Percentiles rank a stretch among this genome's conserved stretches.
Conservation (phyloP, 2,113 vertebrate species). For the Platysteira castanea region DNA sequence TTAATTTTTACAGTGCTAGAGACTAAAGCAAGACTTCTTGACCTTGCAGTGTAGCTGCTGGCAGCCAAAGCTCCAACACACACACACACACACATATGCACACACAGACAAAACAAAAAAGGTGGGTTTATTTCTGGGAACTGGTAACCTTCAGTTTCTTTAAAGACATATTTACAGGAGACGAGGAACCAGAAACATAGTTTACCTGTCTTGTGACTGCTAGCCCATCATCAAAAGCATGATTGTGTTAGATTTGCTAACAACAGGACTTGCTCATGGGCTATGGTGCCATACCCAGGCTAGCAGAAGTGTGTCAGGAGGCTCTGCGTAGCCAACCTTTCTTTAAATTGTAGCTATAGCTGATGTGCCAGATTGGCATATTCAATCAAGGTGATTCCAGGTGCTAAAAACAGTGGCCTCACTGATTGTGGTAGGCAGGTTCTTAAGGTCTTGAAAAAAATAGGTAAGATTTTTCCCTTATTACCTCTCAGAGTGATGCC, state of each 20-base stretch:
- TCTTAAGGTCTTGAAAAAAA: not conserved
- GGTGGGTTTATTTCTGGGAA: not conserved
- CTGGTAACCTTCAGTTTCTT: not conserved
- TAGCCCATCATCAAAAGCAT: not conserved
- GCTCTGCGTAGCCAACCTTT: not conserved
- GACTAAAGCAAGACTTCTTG: not conserved
- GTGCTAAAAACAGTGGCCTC: not conserved
- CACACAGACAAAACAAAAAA: not conserved
- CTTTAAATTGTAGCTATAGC: not conserved
- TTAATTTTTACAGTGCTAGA: not conserved
- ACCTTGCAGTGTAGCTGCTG: not conserved
- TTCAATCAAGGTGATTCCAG: not conserved
- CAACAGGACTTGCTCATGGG: not conserved
- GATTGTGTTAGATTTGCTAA: not conserved
- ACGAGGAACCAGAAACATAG: not conserved
- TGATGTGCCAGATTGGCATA: not conserved
- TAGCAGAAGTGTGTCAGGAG: not conserved
- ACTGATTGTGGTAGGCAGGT: not conserved
- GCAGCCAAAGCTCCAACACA: not conserved
- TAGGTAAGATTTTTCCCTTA: not conserved
- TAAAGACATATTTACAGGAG: not conserved
- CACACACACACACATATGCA: too few species aligned
- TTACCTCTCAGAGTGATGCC: not conserved
- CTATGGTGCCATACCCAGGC: accelerated
- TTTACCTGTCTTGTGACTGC: not conserved